These are phyloP conservation scores for Seriola dumerili DNA, from an alignment of 2,113 vertebrate species.

Conservation along the genomic window DNA sequence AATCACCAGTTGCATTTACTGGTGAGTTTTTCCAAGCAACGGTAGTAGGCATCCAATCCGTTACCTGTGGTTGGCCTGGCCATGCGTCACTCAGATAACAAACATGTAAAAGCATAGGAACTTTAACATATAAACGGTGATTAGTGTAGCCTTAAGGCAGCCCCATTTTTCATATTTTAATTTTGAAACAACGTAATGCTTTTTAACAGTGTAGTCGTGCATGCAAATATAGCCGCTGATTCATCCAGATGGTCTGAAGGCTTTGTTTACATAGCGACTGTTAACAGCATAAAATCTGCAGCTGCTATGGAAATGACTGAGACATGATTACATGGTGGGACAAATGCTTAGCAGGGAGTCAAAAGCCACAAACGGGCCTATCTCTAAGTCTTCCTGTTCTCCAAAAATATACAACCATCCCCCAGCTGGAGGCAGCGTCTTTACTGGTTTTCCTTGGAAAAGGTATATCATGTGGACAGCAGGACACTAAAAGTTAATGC, in stretches of 20 bases:
- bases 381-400: conserved; percentile 11
- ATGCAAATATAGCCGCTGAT: conserved; percentile 29
- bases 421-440: conserved; percentile 32
- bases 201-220: conserved; percentile 4
- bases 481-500: conserved; percentile 64
- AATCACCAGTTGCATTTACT: too few relatives aligned
- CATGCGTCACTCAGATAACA: too few relatives aligned
- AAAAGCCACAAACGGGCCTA: background rate
- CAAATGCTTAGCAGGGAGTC: conserved; percentile 8
- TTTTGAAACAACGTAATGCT: background rate
- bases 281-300: conserved; percentile 52
- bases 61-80: too few relatives aligned
- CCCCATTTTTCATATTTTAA: background rate
- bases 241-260: conserved; percentile 38
- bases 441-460: conserved; percentile 35
- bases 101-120: too few relatives aligned
- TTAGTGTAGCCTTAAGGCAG: background rate
- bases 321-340: conserved; percentile 8
- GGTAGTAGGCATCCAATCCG: too few relatives aligned
- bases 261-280: conserved; percentile 32
- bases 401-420: conserved; percentile 35
- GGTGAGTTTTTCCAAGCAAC: too few relatives aligned
- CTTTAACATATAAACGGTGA: too few relatives aligned
- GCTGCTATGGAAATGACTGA: conserved; percentile 53
- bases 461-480: conserved; percentile 57